These are phyloP conservation scores for Taphrorychus bicolor DNA, from an alignment of 2,888 invertebrate species.

Conservation along the genomic window DNA sequence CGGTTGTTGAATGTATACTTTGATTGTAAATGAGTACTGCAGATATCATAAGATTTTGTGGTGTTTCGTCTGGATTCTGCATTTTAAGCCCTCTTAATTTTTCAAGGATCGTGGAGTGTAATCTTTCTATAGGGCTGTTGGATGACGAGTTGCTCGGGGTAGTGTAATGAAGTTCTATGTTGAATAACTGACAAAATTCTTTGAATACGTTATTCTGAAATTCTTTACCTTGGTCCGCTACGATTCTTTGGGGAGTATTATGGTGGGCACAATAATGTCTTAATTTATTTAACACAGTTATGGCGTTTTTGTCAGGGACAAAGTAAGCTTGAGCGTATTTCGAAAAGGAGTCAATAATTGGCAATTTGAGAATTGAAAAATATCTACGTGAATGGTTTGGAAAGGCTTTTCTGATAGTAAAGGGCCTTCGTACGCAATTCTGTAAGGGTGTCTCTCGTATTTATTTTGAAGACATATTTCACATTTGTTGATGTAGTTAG, in stretches of 20 bases:
- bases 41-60: constrained; percentile 23
- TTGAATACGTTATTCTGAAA: constrained; percentile 17
- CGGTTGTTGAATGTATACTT: too few relatives aligned
- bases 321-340: constrained; percentile 29
- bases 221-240: constrained; percentile 14
- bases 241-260: constrained; percentile 19
- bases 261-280: constrained; percentile 32
- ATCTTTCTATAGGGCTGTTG: constrained; percentile 24
- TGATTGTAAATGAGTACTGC: too few relatives aligned
- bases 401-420: constrained; percentile 36
- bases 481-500: constrained; percentile 22
- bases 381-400: constrained; percentile 24
- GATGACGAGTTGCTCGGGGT: constrained; percentile 16
- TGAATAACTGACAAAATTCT: constrained; percentile 23
- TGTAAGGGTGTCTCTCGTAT: constrained; percentile 40
- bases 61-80: constrained; percentile 22
- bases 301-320: constrained; percentile 17
- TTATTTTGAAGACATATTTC: constrained; percentile 35
- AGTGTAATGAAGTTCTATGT: constrained; percentile 21
- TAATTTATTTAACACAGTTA: constrained; percentile 30
- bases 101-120: constrained; percentile 31
- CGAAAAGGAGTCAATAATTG: neutral
- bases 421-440: constrained; percentile 32
- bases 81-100: constrained; percentile 28
- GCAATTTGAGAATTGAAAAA: constrained; percentile 11